phyloP scores from a whole-genome alignment of 2,797 vertebrate species.

The Phrynocephalus guinanensis region DNA sequence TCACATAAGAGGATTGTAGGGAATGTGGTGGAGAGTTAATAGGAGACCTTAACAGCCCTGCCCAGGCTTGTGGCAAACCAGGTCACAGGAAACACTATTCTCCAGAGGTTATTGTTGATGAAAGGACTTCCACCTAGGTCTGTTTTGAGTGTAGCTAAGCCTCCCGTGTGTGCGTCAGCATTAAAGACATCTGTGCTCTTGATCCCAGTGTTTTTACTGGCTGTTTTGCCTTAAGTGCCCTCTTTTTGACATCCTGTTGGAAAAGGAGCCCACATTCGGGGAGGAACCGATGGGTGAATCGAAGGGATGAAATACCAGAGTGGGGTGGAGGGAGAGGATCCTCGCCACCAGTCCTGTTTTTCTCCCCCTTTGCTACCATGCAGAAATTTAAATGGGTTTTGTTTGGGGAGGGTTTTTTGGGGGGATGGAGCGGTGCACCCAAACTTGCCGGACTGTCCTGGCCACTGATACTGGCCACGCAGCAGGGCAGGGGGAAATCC shows the following conservation, averaged over 20 bases:
- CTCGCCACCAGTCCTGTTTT: background rate
- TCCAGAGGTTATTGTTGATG: slow-evolving; percentile 4
- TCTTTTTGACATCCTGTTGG: slow-evolving; percentile 33
- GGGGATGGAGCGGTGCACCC: no score
- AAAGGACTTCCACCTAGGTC: slow-evolving; percentile 20
- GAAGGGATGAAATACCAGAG: no score
- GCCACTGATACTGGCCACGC: no score
- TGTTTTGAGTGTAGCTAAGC: slow-evolving; percentile 35
- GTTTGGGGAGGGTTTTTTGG: no score
- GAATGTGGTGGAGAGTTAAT: no score
- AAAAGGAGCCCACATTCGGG: background rate
- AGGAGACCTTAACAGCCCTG: background rate
- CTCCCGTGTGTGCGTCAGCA: background rate
- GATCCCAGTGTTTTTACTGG: slow-evolving; percentile 17
- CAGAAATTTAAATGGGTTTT: no score
- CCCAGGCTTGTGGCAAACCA: background rate
- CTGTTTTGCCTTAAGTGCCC: background rate
- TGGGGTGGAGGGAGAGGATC: background rate
- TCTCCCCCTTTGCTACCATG: no score
- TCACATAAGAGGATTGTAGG: background rate
- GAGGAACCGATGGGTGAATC: no score
- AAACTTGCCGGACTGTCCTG: no score
- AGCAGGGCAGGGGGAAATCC: no score
- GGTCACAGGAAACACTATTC: background rate
- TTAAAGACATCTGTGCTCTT: slow-evolving; percentile 38